Evolutionary conservation across 2,797 vertebrate genomes (phyloP).

Genomic region (Hybognathus amarus): DNA sequence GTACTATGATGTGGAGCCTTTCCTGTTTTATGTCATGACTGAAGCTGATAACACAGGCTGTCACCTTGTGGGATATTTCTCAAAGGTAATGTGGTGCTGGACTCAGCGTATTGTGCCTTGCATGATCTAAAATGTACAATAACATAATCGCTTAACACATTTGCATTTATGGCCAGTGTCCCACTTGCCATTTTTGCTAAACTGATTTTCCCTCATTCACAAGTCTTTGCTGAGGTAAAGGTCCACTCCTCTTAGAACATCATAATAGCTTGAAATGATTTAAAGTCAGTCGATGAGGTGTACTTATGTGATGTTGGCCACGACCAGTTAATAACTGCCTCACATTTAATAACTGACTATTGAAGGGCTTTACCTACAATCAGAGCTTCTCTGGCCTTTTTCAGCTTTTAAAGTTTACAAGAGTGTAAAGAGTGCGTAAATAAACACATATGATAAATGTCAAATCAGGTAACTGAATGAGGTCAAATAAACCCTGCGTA

Average conservation of each 20-base stretch:
- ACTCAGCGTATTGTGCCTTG: not conserved
- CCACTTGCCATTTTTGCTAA: not conserved
- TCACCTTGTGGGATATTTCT: slow-evolving; percentile 98
- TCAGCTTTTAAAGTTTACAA: not conserved
- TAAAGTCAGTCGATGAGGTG: not conserved
- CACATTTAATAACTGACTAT: too few species aligned
- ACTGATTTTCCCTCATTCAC: not conserved
- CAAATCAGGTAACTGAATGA: too few species aligned
- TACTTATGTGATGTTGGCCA: not conserved
- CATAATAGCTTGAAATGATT: not conserved
- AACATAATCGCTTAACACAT: not conserved
- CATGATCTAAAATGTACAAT: not conserved
- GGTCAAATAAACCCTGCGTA: too few species aligned
- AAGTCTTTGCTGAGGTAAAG: not conserved
- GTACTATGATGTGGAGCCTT: slow-evolving; percentile 97
- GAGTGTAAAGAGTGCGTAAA: too few species aligned
- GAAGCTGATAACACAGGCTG: slow-evolving; percentile 98
- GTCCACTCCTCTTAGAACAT: not conserved
- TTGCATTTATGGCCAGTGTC: not conserved
- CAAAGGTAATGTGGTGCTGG: slow-evolving; percentile 81
- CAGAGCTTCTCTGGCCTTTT: too few species aligned
- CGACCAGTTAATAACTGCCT: too few species aligned
- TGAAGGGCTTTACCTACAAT: not conserved
- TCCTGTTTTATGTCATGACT: slow-evolving; percentile 99
- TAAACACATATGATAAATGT: too few species aligned